phyloP scores from a whole-genome alignment of 92 coral and sea anemone genomes.

The Metridium senile region DNA sequence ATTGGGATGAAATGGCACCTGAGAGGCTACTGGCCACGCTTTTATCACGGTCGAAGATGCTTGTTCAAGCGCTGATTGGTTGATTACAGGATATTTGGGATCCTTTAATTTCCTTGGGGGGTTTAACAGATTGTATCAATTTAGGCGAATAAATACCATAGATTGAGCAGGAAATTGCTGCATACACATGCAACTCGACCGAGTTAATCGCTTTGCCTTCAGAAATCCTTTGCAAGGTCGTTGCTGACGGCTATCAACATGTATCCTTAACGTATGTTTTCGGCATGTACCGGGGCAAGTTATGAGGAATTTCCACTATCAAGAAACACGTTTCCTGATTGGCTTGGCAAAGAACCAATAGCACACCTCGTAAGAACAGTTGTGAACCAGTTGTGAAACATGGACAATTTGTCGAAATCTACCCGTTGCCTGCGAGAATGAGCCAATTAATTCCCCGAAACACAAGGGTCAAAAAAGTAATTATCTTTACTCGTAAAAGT shows the following conservation, averaged over 20 bases:
- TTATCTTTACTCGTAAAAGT: not conserved
- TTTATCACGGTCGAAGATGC: conserved; percentile 27
- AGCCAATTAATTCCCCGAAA: not conserved
- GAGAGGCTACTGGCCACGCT: conserved; percentile 33
- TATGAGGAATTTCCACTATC: not conserved
- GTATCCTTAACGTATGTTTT: not conserved
- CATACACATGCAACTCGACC: conserved; percentile 25
- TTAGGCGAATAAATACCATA: conserved; percentile 39
- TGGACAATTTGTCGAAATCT: not conserved
- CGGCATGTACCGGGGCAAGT: conserved; percentile 11
- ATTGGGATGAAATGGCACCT: conserved; percentile 37
- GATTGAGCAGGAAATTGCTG: conserved; percentile 40
- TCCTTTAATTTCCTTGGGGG: conserved; percentile 70
- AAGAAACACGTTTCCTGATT: conserved; percentile 6
- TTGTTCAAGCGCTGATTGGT: conserved; percentile 47
- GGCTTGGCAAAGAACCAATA: conserved; percentile 1
- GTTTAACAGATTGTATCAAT: conserved; percentile 60
- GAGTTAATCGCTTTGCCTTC: conserved; percentile 19
- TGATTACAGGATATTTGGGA: conserved; percentile 54
- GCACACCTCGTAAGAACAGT: not conserved
- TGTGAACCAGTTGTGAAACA: not conserved
- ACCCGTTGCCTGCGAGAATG: not conserved
- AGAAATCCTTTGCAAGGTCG: conserved; percentile 17
- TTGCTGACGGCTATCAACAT: not conserved
- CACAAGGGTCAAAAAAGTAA: not conserved